phyloP scores from a whole-genome alignment of 1,140 invertebrate species.

The Sminthurinus signatus region DNA sequence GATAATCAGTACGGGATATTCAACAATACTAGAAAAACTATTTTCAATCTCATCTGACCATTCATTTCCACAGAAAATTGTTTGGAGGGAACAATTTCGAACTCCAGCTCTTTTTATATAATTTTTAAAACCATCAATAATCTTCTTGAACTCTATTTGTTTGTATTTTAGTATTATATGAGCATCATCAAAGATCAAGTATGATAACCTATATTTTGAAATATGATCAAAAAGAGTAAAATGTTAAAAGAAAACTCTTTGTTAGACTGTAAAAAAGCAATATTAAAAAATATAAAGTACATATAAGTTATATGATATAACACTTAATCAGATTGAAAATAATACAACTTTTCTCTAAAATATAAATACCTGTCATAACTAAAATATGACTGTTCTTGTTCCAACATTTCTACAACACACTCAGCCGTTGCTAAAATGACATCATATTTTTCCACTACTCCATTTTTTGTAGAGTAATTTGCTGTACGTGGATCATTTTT shows the following conservation, averaged over 20 bases:
- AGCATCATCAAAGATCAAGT: constrained; percentile 5
- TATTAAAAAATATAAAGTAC: neutral
- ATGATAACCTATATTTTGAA: constrained; percentile 7
- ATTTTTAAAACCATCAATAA: neutral
- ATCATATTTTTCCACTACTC: neutral
- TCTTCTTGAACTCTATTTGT: neutral
- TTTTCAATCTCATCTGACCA: neutral
- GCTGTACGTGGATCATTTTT: no score
- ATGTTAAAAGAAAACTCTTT: neutral
- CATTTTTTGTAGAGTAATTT: no score
- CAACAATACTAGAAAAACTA: neutral
- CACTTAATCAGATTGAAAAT: no score
- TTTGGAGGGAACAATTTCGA: neutral
- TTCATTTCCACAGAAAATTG: constrained; percentile 7
- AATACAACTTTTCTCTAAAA: neutral
- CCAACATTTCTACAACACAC: neutral
- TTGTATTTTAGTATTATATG: neutral
- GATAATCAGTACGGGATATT: neutral
- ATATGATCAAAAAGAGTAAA: no score
- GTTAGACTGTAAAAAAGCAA: neutral
- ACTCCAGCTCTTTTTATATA: neutral
- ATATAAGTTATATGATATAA: no score
- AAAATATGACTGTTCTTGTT: neutral
- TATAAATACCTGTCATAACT: neutral
- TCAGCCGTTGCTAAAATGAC: constrained; percentile 1